Evolutionary conservation across 2,113 vertebrate species (phyloP).

Genomic region (Engystomops pustulosus): DNA sequence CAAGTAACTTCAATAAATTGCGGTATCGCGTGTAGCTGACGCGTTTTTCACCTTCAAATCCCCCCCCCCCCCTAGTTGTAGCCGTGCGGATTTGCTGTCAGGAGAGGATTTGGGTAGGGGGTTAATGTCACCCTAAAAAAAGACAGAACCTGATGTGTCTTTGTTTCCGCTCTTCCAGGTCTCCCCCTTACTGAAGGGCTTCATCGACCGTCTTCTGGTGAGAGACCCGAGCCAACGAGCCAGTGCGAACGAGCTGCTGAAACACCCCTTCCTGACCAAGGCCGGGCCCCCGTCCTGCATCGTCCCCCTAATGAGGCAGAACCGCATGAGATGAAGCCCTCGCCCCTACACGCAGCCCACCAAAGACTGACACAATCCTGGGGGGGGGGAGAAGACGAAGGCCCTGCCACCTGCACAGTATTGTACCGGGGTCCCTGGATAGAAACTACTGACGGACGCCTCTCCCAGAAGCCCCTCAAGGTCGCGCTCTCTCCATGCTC

Average conservation of each 20-base stretch:
- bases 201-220: constrained; percentile 90
- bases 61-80: no score
- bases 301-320: constrained; percentile 92
- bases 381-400: not conserved
- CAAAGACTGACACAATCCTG: constrained; percentile 22
- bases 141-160: no score
- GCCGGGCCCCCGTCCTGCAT: constrained; percentile 88
- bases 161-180: constrained; percentile 69
- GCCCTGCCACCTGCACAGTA: not conserved
- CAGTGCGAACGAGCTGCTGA: constrained; percentile 84
- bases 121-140: no score
- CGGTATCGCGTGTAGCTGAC: no score
- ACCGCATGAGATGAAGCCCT: constrained; percentile 83
- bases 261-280: constrained; percentile 88
- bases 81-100: no score
- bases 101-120: no score
- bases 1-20: no score
- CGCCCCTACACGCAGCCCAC: not conserved
- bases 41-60: no score
- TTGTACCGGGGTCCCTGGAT: constrained; percentile 21
- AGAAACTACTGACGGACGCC: constrained; percentile 31
- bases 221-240: constrained; percentile 86
- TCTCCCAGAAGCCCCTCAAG: not conserved
- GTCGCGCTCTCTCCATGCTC: not conserved
- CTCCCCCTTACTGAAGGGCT: constrained; percentile 88